phyloP scores from a whole-genome alignment of 2,113 vertebrate genomes.

The Gnathonemus longibarbis region DNA sequence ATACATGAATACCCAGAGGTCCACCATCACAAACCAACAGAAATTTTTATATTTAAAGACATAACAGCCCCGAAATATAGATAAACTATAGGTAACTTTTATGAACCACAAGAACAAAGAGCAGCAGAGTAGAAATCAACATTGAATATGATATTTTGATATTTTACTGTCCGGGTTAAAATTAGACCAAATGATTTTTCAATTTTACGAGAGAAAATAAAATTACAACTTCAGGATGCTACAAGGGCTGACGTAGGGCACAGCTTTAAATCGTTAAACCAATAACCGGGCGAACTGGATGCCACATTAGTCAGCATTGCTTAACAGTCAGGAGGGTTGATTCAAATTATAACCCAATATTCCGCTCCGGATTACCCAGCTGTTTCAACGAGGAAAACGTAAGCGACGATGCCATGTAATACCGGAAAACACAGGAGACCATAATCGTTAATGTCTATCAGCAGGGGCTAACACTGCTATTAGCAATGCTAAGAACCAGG shows the following conservation, averaged over 20 bases:
- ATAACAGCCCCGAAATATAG: neutral
- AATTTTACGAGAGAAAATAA: neutral
- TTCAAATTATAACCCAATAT: neutral
- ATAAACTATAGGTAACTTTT: neutral
- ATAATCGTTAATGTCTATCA: neutral
- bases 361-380: neutral
- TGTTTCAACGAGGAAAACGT: neutral
- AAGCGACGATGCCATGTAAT: neutral
- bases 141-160: neutral
- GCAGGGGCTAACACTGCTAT: neutral
- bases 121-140: neutral
- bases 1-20: neutral
- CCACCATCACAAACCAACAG: neutral
- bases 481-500: neutral
- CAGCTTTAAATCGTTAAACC: neutral
- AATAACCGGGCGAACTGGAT: neutral
- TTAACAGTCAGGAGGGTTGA: neutral
- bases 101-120: neutral
- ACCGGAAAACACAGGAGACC: neutral
- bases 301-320: neutral
- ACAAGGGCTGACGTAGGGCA: neutral
- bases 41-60: neutral
- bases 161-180: neutral
- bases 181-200: neutral
- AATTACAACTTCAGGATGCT: neutral